Conservation (phyloP, 2,113 vertebrate species). For the Arvicanthis niloticus region DNA sequence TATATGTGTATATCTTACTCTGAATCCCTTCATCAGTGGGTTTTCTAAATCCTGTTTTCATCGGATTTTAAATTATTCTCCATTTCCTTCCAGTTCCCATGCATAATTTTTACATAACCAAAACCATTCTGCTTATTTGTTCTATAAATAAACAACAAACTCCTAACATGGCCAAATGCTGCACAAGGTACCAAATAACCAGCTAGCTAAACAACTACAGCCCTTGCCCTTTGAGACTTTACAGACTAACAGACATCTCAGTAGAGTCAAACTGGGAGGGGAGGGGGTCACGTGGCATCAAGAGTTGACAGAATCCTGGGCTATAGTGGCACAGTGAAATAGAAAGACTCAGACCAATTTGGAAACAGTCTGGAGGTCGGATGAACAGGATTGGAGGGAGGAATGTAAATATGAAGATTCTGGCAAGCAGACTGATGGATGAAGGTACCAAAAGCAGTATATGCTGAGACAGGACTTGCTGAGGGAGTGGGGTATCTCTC, state of each 20-base stretch:
- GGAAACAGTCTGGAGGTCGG: not conserved
- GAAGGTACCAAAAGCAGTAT: not conserved
- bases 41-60: not conserved
- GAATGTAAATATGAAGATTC: not conserved
- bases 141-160: conserved; percentile 23
- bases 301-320: not conserved
- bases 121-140: conserved; percentile 23
- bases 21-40: not conserved
- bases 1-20: not conserved
- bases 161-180: not conserved
- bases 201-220: not conserved
- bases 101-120: not conserved
- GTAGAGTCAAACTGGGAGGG: not conserved
- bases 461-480: not conserved
- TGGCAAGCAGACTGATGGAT: not conserved
- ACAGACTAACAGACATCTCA: not conserved
- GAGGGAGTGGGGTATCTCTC: not conserved
- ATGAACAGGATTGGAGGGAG: not conserved
- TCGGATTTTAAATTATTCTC: not conserved
- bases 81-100: conserved; percentile 35
- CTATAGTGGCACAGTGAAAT: not conserved
- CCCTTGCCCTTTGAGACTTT: not conserved
- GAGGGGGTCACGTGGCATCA: not conserved
- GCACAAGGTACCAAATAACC: not conserved
- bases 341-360: not conserved